Percentiles rank a stretch among this genome's conserved stretches.
Conservation (phyloP, 2,888 invertebrate species). For the Protophormia terraenovae region DNA sequence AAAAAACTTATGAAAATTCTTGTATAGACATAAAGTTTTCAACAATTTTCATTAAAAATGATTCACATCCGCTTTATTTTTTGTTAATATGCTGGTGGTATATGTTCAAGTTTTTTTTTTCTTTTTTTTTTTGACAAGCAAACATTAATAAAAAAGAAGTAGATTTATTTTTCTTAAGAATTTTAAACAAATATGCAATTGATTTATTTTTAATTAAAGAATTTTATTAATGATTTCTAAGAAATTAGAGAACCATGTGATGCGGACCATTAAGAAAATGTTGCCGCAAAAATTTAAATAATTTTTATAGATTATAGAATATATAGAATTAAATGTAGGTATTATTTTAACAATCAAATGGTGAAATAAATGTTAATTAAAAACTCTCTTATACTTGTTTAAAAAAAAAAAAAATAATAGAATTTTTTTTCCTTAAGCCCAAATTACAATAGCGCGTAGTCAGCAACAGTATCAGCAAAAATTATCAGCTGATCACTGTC, state of each 20-base stretch:
- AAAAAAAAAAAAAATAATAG: too few species aligned
- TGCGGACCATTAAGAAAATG: too few species aligned
- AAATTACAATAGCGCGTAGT: too few species aligned
- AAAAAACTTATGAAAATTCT: slow-evolving; percentile 9
- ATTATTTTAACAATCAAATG: too few species aligned
- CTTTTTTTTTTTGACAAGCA: not conserved
- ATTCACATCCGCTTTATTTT: slow-evolving; percentile 31
- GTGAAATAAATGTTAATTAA: too few species aligned
- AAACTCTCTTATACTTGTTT: too few species aligned
- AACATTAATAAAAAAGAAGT: not conserved
- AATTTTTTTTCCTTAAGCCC: too few species aligned
- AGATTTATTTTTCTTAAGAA: not conserved
- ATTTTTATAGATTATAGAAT: too few species aligned
- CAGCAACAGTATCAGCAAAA: too few species aligned
- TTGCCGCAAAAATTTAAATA: too few species aligned
- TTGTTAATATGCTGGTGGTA: not conserved
- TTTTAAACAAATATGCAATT: not conserved
- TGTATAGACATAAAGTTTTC: slow-evolving; percentile 20
- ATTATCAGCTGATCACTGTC: too few species aligned
- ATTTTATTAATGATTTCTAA: not conserved
- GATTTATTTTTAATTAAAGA: not conserved
- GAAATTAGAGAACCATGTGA: not conserved
- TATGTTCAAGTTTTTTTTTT: not conserved
- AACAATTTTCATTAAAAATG: slow-evolving; percentile 23
- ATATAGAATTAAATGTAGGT: too few species aligned